Evolutionary conservation across 53 echinoderm and acorn worm genomes (phyloP).

Genomic region (Crossaster papposus): DNA sequence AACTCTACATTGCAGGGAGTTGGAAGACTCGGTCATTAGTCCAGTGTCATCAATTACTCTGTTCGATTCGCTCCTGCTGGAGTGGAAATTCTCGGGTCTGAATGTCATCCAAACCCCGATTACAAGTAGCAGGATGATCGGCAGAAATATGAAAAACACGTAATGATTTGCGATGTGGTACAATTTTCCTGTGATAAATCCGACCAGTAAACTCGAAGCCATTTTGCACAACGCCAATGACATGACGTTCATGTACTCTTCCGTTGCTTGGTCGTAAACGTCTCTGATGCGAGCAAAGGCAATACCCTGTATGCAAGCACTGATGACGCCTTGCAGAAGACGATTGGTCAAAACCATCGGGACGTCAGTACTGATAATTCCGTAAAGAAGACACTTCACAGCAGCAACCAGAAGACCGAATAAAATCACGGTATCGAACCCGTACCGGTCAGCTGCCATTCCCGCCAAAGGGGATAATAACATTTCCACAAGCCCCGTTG

Average conservation of each 20-base stretch:
- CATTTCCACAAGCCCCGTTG: conserved; percentile 9
- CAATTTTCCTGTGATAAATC: background rate
- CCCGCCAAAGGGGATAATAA: conserved; percentile 15
- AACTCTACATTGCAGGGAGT: background rate
- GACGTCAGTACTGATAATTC: background rate
- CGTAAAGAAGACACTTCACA: conserved; percentile 12
- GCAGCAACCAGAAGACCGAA: background rate
- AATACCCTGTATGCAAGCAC: conserved; percentile 23
- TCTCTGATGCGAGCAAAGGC: conserved; percentile 28
- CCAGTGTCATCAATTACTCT: background rate
- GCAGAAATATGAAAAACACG: conserved; percentile 12
- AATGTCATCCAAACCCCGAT: conserved; percentile 13
- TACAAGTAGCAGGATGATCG: background rate
- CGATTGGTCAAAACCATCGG: background rate
- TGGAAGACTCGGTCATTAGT: background rate
- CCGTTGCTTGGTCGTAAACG: background rate
- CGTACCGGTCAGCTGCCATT: background rate
- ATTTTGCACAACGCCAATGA: conserved; percentile 5
- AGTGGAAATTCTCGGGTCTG: conserved; percentile 23
- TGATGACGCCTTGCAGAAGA: background rate
- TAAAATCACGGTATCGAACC: conserved; percentile 23
- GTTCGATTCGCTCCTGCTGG: background rate
- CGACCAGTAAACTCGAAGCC: background rate
- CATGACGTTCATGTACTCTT: background rate
- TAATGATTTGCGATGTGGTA: background rate